Base-by-base conservation (phyloP, 2,888 invertebrate genomes). In the Marronus borbonicus region DNA sequence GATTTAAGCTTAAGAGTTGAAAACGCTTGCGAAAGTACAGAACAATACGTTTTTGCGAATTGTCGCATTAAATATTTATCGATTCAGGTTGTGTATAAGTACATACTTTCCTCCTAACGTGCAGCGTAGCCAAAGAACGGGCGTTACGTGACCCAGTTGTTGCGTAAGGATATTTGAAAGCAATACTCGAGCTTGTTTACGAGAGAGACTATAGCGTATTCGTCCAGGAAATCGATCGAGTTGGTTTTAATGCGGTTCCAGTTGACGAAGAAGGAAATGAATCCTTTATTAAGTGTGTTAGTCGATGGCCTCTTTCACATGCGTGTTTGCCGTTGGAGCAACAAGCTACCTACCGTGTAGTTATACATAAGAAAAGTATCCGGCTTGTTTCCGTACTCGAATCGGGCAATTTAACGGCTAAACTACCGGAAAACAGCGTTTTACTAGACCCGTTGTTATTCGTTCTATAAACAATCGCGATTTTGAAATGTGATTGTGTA, bases 351-450 rank as follows among this genome's bases (percentile, higher is more conserved):
- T 55, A 55, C 8, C 55, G 55, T 55, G 20, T 20, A 14, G 52
- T n/a, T 52, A 20, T 55, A 20, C 55, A 17, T 55, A 20, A 14
- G 14, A 17, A 49, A 68, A 68, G 50, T 20, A 65, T 36, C 28
- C 24, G 68, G 8, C 58, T 72, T 58, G 36, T 31, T 72, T 72
- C 58, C 72, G 72, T 17, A 52, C 55, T 17, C 20, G 28, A 52
- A 70, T 70, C 52, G 55, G 58, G 17, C 14, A 58, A 72, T 72
- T 72, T 72, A 55, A 58, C 72, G 39, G 58, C 36, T 72, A 72
- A 72, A 55, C 17, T 72, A 72, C 58, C 72, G 72, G 72, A 72
- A 72, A 72, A 60, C 17, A 24, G 24, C 12, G 62, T 62, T 62
- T 62, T 12, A 62, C 24, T 62, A 1, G 24, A 28, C 68, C 20